A percentile compares a stretch with the other conserved stretches of the same genome.
Evolutionary conservation across 2,888 invertebrate genomes (phyloP).

Genomic region (Alviniconcha strummeri): DNA sequence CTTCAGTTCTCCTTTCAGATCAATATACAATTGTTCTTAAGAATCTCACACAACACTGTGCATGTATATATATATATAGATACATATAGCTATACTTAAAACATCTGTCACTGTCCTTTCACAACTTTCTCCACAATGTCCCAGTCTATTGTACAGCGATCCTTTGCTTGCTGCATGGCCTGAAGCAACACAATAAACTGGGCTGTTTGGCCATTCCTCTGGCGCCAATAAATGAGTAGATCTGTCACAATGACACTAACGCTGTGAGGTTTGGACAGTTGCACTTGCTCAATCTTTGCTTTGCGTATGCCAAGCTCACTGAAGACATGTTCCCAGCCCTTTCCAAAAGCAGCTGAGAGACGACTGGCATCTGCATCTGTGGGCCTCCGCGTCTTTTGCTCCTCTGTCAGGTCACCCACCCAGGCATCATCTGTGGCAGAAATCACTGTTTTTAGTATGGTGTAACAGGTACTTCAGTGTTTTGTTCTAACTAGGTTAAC

Average conservation of each 20-base stretch:
- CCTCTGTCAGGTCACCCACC: conserved; percentile 8
- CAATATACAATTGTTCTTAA: no score
- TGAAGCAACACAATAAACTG: conserved; percentile 12
- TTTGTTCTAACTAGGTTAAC: no score
- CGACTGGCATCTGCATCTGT: conserved; percentile 31
- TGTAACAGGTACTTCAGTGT: no score
- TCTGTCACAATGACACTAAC: conserved; percentile 12
- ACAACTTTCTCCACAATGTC: conserved; percentile 20
- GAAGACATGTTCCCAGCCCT: conserved; percentile 34
- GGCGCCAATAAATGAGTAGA: conserved; percentile 31
- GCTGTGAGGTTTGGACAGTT: conserved; percentile 7
- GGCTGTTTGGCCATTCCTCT: conserved; percentile 30
- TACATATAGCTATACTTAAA: no score
- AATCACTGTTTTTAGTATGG: no score
- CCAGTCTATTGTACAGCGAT: conserved; percentile 33
- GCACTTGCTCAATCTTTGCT: conserved; percentile 28
- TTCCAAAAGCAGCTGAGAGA: conserved; percentile 28
- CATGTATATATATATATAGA: no score
- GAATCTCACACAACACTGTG: no score
- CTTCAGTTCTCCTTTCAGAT: no score
- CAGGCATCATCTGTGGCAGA: no score
- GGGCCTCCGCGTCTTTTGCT: neutral
- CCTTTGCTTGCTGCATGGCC: neutral
- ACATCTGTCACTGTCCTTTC: neutral
- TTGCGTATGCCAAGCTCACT: conserved; percentile 23